phyloP scores from a whole-genome alignment of 2,113 vertebrate species.

The Otus sunia region DNA sequence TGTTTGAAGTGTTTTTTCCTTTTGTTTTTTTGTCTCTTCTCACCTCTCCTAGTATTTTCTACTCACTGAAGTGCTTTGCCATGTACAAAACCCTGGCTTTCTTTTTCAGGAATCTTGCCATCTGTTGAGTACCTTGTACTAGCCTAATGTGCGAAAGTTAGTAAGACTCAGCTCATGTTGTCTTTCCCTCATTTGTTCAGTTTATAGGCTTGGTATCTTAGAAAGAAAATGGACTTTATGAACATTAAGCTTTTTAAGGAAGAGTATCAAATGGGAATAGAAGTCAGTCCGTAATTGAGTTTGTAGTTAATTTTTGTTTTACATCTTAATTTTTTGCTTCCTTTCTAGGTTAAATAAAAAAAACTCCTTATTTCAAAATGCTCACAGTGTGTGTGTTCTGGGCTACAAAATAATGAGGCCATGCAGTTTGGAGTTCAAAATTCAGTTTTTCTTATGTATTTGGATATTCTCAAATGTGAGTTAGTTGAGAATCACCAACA shows the following conservation, averaged over 20 bases:
- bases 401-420: background rate
- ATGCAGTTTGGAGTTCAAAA: background rate
- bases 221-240: background rate
- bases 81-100: background rate
- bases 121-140: conserved; percentile 27
- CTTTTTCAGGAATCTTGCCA: conserved; percentile 37
- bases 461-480: background rate
- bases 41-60: conserved; percentile 10
- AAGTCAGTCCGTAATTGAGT: background rate
- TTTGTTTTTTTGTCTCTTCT: background rate
- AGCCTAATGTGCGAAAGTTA: conserved; percentile 2
- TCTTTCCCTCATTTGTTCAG: background rate
- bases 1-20: background rate
- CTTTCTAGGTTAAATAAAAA: background rate
- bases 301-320: background rate
- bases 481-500: background rate
- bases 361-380: background rate
- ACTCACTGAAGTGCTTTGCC: background rate
- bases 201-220: background rate
- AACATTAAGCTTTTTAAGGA: background rate
- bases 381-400: background rate
- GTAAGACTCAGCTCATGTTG: background rate
- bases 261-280: background rate
- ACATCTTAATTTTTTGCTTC: background rate
- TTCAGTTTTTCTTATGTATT: background rate